Percentiles rank a stretch among this genome's conserved stretches.
Evolutionary conservation across 2,797 vertebrate genomes (phyloP).

Genomic region (Peromyscus aztecus): DNA sequence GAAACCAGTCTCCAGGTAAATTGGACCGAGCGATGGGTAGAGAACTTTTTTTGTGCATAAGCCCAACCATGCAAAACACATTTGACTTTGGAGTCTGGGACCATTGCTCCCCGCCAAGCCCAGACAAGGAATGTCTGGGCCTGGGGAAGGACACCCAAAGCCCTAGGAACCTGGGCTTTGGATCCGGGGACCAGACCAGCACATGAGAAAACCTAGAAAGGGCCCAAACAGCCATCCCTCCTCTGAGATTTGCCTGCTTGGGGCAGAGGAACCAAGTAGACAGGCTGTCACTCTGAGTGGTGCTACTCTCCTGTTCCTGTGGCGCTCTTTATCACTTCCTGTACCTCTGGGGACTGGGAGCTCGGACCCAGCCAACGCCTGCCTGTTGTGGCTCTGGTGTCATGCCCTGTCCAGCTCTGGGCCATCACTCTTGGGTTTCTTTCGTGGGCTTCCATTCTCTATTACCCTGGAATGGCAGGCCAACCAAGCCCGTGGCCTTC

Average conservation of each 20-base stretch:
- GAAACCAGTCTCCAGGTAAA: constrained; percentile 42
- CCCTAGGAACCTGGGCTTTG: background rate
- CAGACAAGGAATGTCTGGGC: background rate
- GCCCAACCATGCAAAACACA: background rate
- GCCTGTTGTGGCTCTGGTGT: constrained; percentile 77
- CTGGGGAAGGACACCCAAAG: background rate
- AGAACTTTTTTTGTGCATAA: constrained; percentile 31
- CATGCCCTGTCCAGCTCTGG: constrained; percentile 86
- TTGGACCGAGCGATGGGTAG: background rate
- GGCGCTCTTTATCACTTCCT: background rate
- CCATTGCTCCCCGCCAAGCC: background rate
- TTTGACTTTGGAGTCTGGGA: constrained; percentile 35
- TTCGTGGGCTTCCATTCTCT: constrained; percentile 91
- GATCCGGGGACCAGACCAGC: background rate
- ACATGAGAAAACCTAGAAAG: background rate
- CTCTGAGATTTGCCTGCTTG: background rate
- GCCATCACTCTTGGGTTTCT: constrained; percentile 90
- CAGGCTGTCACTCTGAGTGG: background rate
- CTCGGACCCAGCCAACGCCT: background rate
- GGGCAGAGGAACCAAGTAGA: background rate
- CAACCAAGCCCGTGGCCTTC: constrained; percentile 86
- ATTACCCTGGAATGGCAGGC: constrained; percentile 86
- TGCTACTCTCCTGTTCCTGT: background rate
- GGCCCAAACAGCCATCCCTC: background rate
- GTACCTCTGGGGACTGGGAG: background rate